These are phyloP conservation scores for Nothobranchius furzeri DNA, from an alignment of 2,113 vertebrate species.

Conservation along the genomic window DNA sequence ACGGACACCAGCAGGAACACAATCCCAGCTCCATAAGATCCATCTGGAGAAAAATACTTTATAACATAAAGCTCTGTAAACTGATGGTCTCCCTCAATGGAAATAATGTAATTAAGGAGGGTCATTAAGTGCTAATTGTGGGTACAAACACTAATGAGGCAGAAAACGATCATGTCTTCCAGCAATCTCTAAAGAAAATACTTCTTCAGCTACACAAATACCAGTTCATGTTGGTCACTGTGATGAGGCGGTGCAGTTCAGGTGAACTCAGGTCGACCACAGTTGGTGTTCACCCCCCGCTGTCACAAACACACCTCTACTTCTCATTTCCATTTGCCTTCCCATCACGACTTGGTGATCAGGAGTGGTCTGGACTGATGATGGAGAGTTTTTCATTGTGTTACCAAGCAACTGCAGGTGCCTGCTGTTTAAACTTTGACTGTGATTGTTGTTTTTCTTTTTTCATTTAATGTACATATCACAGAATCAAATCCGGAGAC, in stretches of 20 bases:
- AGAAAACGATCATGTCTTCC: neutral
- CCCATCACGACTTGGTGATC: slow-evolving; percentile 81
- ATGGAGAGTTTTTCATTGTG: slow-evolving; percentile 29
- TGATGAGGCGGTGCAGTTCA: slow-evolving; percentile 79
- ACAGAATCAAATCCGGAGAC: neutral
- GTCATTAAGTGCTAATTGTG: slow-evolving; percentile 7
- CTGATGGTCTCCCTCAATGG: neutral
- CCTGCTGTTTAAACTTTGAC: slow-evolving; percentile 17
- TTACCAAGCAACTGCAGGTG: slow-evolving; percentile 1
- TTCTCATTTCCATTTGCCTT: slow-evolving; percentile 81
- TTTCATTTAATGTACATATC: neutral
- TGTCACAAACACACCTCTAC: slow-evolving; percentile 80
- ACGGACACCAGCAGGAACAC: too few species aligned
- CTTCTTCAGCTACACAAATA: slow-evolving; percentile 75
- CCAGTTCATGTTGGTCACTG: slow-evolving; percentile 75
- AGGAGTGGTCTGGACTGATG: slow-evolving; percentile 80
- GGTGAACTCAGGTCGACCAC: slow-evolving; percentile 84
- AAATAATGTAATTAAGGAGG: neutral
- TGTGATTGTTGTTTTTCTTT: neutral
- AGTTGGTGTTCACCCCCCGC: slow-evolving; percentile 80
- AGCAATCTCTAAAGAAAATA: neutral
- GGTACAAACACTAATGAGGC: neutral
- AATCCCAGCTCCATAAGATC: too few species aligned
- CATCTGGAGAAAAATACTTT: neutral
- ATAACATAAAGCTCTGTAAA: neutral